Percentiles rank a stretch among this genome's conserved stretches.
Conservation (phyloP, 1,140 invertebrate genomes). For the Sarcophaga bullata region DNA sequence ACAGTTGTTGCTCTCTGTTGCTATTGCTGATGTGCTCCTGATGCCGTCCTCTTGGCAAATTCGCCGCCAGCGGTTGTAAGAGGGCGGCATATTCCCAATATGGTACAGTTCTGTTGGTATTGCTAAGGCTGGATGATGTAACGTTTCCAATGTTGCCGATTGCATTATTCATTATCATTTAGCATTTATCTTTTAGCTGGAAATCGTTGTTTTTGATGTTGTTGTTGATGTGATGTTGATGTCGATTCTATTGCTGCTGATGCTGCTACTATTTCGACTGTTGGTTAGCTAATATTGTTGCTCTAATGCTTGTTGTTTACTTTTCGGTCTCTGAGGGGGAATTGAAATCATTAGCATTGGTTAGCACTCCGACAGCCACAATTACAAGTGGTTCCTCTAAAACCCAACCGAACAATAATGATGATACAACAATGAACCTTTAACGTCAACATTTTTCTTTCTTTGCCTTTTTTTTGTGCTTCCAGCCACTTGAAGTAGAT, state of each 20-base stretch:
- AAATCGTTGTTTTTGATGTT: constrained; percentile 25
- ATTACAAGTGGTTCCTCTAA: not conserved
- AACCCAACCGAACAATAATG: not conserved
- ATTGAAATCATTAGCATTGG: not conserved
- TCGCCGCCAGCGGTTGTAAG: constrained; percentile 49
- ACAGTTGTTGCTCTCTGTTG: constrained; percentile 8
- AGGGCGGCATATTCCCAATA: constrained; percentile 43
- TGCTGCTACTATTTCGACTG: not conserved
- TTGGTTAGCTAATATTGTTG: not conserved
- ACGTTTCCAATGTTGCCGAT: constrained; percentile 42
- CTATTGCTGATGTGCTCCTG: constrained; percentile 29
- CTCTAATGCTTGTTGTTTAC: no score
- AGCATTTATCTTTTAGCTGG: constrained; percentile 19
- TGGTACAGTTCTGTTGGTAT: constrained; percentile 44
- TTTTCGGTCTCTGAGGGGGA: no score
- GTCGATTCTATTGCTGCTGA: not conserved
- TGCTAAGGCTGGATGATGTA: constrained; percentile 44
- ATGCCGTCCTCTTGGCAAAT: constrained; percentile 43
- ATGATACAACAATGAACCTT: not conserved
- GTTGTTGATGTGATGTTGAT: not conserved
- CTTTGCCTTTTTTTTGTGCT: not conserved
- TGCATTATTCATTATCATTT: constrained; percentile 49
- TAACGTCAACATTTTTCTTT: constrained; percentile 4
- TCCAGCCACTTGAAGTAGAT: no score
- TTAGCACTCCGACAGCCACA: not conserved